Conservation (phyloP, 2,888 invertebrate genomes). For the Teinopalpus imperialis region DNA sequence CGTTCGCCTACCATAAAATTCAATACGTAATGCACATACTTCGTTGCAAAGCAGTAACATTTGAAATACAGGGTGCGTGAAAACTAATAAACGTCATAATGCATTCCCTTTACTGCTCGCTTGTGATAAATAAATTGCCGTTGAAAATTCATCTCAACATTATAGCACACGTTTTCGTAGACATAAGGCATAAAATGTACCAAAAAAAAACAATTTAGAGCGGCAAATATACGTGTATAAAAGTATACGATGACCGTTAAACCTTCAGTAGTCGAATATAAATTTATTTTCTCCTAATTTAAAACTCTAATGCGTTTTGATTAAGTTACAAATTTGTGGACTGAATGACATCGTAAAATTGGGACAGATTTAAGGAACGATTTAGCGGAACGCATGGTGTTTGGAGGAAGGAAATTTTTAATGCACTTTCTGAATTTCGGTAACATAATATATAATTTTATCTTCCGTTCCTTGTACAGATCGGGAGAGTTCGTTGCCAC, state of each 20-base stretch:
- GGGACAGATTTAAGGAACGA: constrained; percentile 32
- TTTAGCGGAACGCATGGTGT: constrained; percentile 25
- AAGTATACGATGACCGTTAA: constrained; percentile 32
- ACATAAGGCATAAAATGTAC: constrained; percentile 24
- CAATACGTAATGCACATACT: constrained; percentile 43
- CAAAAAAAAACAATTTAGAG: constrained; percentile 30
- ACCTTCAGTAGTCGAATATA: constrained; percentile 21
- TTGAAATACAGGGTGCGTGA: constrained; percentile 58
- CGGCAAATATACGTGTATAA: constrained; percentile 31
- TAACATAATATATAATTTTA: constrained; percentile 46
- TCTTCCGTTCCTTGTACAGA: constrained; percentile 30
- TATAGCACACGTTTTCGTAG: constrained; percentile 22
- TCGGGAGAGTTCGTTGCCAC: constrained; percentile 62
- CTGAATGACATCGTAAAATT: constrained; percentile 27
- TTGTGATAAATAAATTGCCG: constrained; percentile 36
- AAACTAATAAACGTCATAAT: constrained; percentile 54
- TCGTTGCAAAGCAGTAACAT: constrained; percentile 47
- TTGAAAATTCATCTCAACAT: constrained; percentile 30
- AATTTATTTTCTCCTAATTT: constrained; percentile 21
- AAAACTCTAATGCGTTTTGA: constrained; percentile 24
- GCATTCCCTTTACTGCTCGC: constrained; percentile 42
- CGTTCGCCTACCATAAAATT: constrained; percentile 51
- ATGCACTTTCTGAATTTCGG: constrained; percentile 39
- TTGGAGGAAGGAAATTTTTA: constrained; percentile 39
- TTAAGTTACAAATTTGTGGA: constrained; percentile 30